A percentile compares a stretch with the other conserved stretches of the same genome.
Evolutionary conservation across 2,113 vertebrate genomes (phyloP).

Genomic region (Dendrocopos noguchii): DNA sequence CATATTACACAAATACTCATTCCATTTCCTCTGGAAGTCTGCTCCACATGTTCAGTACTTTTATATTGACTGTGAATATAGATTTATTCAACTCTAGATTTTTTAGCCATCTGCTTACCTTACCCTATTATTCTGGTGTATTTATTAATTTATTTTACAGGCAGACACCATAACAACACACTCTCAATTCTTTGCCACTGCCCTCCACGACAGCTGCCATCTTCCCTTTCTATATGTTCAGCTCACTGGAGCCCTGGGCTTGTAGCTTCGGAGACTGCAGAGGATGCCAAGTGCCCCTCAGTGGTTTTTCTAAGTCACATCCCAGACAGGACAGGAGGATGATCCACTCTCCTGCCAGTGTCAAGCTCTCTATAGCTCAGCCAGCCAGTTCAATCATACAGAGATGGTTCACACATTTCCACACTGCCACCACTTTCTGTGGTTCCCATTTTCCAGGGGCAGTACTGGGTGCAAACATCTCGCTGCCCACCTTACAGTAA

Average conservation of each 20-base stretch:
- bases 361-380: not conserved
- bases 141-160: not conserved
- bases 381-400: rapidly evolving
- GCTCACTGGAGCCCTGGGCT: not conserved
- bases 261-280: not conserved
- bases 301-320: not conserved
- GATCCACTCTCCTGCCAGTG: not conserved
- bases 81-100: not conserved
- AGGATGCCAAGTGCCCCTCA: not conserved
- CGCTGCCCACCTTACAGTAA: not conserved
- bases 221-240: not conserved
- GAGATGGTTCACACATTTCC: not conserved
- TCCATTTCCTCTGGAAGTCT: not conserved
- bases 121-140: not conserved
- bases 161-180: not conserved
- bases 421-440: not conserved
- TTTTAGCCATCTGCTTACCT: not conserved
- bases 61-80: not conserved
- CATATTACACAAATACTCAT: not conserved
- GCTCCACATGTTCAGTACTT: not conserved
- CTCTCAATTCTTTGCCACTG: not conserved
- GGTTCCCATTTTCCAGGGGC: not conserved
- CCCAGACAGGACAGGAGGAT: not conserved
- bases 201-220: not conserved
- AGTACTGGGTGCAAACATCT: not conserved